Evolutionary conservation across 2,797 vertebrate species (phyloP).

Genomic region (Jordanella pulchra): DNA sequence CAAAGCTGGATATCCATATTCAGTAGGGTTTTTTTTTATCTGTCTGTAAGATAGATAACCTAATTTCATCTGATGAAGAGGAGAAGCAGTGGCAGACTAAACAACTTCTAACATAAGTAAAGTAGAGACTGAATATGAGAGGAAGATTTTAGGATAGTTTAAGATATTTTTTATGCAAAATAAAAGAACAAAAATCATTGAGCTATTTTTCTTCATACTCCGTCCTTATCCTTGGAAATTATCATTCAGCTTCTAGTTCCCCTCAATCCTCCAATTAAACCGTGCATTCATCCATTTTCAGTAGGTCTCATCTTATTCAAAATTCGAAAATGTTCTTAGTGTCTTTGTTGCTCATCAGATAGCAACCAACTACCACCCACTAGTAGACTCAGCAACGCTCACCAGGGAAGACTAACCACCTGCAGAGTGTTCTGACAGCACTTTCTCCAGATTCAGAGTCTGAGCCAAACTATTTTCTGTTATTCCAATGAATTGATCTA

Average conservation of each 20-base stretch:
- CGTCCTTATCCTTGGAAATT: background rate
- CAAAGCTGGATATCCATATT: background rate
- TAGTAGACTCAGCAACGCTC: background rate
- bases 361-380: background rate
- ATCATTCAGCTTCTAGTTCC: background rate
- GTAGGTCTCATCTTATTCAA: background rate
- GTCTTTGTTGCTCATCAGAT: background rate
- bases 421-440: background rate
- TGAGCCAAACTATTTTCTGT: background rate
- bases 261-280: background rate
- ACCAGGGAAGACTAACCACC: background rate
- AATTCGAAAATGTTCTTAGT: background rate
- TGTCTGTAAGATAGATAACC: slow-evolving; percentile 1
- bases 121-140: background rate
- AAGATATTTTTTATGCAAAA: background rate
- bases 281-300: background rate
- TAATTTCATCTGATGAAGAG: background rate
- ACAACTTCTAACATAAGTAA: background rate
- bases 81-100: no score
- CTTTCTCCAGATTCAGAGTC: background rate
- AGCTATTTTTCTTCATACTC: background rate
- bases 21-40: background rate
- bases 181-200: slow-evolving; percentile 1
- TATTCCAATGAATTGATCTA: background rate
- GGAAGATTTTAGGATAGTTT: background rate